phyloP scores from a whole-genome alignment of 2,113 vertebrate genomes.

The Aspidoscelis tigris region DNA sequence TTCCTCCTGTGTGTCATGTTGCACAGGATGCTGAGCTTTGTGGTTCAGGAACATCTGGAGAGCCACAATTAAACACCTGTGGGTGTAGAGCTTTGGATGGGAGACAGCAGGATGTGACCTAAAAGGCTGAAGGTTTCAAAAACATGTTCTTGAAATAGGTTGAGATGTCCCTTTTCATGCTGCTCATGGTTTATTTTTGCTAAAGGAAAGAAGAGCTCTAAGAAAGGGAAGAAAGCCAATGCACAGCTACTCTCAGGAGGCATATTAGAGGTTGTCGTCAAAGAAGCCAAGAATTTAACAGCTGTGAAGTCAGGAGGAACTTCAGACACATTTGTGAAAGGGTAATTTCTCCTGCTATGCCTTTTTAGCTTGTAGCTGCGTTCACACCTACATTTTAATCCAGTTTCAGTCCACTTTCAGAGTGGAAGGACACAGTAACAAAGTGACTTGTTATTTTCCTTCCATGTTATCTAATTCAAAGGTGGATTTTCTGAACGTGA shows the following conservation, averaged over 20 bases:
- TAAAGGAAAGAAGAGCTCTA: slow-evolving; percentile 88
- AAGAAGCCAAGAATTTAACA: slow-evolving; percentile 96
- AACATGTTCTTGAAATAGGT: background rate
- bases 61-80: too few species aligned
- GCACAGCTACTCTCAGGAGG: slow-evolving; percentile 85
- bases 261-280: slow-evolving; percentile 92
- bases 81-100: too few species aligned
- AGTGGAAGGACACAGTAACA: too few species aligned
- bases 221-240: slow-evolving; percentile 85
- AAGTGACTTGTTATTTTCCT: too few species aligned
- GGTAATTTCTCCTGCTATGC: slow-evolving; percentile 72
- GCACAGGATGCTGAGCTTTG: background rate
- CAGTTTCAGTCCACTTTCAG: too few species aligned
- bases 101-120: background rate
- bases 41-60: too few species aligned
- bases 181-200: slow-evolving; percentile 30
- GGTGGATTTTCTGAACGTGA: too few species aligned
- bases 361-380: background rate
- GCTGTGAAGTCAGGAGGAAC: slow-evolving; percentile 93
- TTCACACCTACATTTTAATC: too few species aligned
- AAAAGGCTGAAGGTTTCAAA: background rate
- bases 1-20: background rate
- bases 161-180: background rate
- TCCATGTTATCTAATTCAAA: too few species aligned
- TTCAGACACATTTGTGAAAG: slow-evolving; percentile 96